Evolutionary conservation across 1,140 invertebrate species (phyloP), one percentile per base, ranked within the genome.

Genomic region (Pristionchus pacificus): DNA sequence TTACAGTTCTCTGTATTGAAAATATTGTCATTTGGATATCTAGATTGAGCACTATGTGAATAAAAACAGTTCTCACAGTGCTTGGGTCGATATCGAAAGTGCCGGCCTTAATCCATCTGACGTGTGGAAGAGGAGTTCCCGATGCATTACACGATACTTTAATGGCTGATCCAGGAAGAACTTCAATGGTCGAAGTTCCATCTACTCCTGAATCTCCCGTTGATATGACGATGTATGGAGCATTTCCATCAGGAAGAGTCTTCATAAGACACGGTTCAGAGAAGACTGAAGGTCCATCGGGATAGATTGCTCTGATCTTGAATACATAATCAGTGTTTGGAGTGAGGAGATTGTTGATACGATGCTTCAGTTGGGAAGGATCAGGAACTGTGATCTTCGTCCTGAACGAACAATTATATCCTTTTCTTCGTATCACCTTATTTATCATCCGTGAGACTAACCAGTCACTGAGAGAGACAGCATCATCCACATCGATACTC

Each of bases 281-380:
- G 71, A 83, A 83, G 1, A 83, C 80, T 19, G 82, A 78, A 30
- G 81, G 81, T 2, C 81, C 81, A 68, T 77, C 79, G 19, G 68
- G 70, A 69, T 83, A 83, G 38, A 83, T 74, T 13, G 81, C 81
- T 28, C 81, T 65, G 58, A 83, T 83, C 65, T 83, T 83, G 68
- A 83, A 84, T 19, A 83, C 82, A 55, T 83, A 83, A 65, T 83
- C 81, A 15, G 82, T 84, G 55, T 83, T 80, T 2, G 81, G 80
- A 1, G 79, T 68, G 10, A 83, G 66, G 55, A 75, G 65, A 68
- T 82, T 78, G 25, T 76, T 55, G 59, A 82, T 75, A 33, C 71
- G 71, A 62, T 81, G 65, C 30, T 59, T 71, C 28, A 73, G 68
- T 33, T 78, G 64, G 19, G 57, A 32, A 28, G 73, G 61, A 62